Evolutionary conservation across 2,888 invertebrate genomes (phyloP).

Genomic region (Lithodes maja): DNA sequence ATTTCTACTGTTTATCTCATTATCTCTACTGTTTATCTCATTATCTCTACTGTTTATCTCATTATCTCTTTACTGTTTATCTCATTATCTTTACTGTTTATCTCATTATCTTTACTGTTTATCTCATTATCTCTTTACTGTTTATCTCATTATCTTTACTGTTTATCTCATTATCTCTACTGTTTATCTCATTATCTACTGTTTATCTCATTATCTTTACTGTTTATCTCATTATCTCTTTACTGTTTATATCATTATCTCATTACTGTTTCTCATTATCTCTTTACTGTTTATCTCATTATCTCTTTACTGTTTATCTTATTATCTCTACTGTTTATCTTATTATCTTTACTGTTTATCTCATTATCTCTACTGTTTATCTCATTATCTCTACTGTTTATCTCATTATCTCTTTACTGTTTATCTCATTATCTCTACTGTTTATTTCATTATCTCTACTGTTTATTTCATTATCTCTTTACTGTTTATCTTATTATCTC

Average conservation of each 20-base stretch:
- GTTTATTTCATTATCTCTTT: background rate
- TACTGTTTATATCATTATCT: background rate
- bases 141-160: background rate
- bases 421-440: background rate
- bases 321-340: background rate
- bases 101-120: conserved; percentile 1
- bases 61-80: conserved; percentile 16
- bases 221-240: background rate
- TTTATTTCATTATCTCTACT: background rate
- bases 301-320: background rate
- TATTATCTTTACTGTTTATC: background rate
- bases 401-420: background rate
- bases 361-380: conserved; percentile 9
- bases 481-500: background rate
- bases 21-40: background rate
- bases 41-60: background rate
- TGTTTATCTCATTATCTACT: background rate
- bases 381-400: background rate
- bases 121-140: background rate
- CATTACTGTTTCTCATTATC: background rate
- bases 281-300: background rate
- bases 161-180: background rate
- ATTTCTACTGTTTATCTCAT: background rate
- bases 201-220: background rate
- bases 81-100: background rate